Evolutionary conservation across 2,113 vertebrate genomes (phyloP).

Genomic region (Beaufortia kweichowensis): DNA sequence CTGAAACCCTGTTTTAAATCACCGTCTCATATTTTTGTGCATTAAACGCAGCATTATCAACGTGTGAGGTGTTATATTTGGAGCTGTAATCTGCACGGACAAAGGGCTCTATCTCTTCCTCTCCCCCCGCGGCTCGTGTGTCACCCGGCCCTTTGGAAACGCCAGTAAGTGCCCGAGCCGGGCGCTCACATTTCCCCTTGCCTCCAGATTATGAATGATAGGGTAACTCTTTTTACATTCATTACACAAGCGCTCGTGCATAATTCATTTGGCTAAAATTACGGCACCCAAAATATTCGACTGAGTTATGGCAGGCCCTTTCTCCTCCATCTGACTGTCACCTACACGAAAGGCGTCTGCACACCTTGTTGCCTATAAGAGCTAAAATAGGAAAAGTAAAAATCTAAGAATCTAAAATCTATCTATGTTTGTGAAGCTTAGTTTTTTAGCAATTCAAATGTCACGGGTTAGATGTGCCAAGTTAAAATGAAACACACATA

Average conservation of each 20-base stretch:
- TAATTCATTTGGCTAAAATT: constrained; percentile 72
- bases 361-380: constrained; percentile 10
- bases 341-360: constrained; percentile 53
- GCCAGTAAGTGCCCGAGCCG: constrained; percentile 64
- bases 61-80: constrained; percentile 53
- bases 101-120: constrained; percentile 46
- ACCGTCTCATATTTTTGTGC: constrained; percentile 4
- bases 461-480: too few relatives aligned
- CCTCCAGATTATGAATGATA: constrained; percentile 74
- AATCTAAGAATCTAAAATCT: too few relatives aligned
- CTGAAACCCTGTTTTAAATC: constrained; percentile 22
- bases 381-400: constrained; percentile 5
- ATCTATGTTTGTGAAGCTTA: too few relatives aligned
- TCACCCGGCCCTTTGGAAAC: constrained; percentile 58
- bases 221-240: constrained; percentile 70
- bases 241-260: constrained; percentile 69
- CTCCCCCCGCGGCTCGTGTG: constrained; percentile 48
- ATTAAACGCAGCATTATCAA: constrained; percentile 31
- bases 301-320: constrained; percentile 59
- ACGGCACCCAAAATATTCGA: constrained; percentile 63
- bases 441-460: too few relatives aligned
- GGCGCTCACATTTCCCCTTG: constrained; percentile 66
- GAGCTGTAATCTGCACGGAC: constrained; percentile 32
- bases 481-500: too few relatives aligned
- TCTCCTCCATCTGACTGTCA: constrained; percentile 53